Evolutionary conservation across 2,888 invertebrate species (phyloP).

Genomic region (Drosophila diplacantha): DNA sequence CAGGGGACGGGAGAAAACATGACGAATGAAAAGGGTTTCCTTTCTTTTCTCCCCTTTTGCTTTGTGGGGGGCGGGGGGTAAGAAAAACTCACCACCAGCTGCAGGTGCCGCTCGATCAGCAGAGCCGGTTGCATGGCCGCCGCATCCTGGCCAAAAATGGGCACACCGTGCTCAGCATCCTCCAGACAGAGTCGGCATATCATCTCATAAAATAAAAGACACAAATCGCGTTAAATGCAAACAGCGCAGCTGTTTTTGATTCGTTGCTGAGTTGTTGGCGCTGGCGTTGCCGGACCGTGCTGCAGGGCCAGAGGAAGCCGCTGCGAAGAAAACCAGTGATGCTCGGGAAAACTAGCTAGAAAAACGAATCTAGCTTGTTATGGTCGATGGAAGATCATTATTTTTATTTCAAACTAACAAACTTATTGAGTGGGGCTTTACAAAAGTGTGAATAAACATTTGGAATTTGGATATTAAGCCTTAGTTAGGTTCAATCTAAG

Average conservation of each 20-base stretch:
- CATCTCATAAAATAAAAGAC: constrained; percentile 52
- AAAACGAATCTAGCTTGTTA: background rate
- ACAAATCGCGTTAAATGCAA: constrained; percentile 31
- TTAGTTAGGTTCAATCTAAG: background rate
- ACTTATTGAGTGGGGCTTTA: background rate
- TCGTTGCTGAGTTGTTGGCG: constrained; percentile 27
- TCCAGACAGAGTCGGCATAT: constrained; percentile 67
- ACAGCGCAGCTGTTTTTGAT: constrained; percentile 35
- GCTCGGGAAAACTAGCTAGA: background rate
- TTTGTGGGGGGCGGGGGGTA: too few relatives aligned
- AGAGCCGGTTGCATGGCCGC: constrained; percentile 41
- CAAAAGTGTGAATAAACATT: constrained; percentile 4
- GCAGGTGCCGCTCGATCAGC: constrained; percentile 42
- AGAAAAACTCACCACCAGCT: constrained; percentile 28
- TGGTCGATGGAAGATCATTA: background rate
- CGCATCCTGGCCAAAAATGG: constrained; percentile 51
- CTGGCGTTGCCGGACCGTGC: constrained; percentile 15
- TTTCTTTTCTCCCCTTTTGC: background rate
- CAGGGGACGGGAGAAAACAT: background rate
- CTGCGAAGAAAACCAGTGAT: background rate
- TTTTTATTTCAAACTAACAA: background rate
- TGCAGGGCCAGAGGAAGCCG: background rate
- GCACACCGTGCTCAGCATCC: constrained; percentile 42
- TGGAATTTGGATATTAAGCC: constrained; percentile 6
- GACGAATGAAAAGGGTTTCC: background rate